Evolutionary conservation across 2,113 vertebrate genomes (phyloP), one percentile per base, ranked within the genome.

Genomic region (Mormyrus iriodes): DNA sequence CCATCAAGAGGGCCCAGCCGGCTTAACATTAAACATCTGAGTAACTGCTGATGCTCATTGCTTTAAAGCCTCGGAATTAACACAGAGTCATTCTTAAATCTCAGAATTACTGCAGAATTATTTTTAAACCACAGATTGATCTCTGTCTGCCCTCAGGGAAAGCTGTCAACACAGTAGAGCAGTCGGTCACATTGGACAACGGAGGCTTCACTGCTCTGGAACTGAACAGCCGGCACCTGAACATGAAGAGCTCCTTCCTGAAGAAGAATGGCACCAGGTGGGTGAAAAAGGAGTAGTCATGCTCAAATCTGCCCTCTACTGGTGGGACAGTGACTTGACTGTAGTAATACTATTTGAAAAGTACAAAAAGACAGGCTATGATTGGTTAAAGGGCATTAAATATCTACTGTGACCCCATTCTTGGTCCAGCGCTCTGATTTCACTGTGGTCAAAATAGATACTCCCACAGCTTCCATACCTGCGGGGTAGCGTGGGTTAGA

Each of bases 261-360:
- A 98, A 98, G 92, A 99, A 98, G 93, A 99, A 98, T 0, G 98
- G 98, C 48, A 97, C 97, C 85, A 97, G 97, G 97, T 99, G 76
- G 51, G 88, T 35, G 21, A 7, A 3, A 15, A 24, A 51, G 9
- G 17, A 69, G 27, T 69, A 13, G 9, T 9, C n/a, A 65, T 65
- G n/a, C n/a, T 69, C 27, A n/a, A 65, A n/a, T 31, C n/a, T 65
- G 61, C 61, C 61, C 10, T 13, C 61, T 12, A 27, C n/a, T 69
- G 61, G 61, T 61, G 24, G 58, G 24, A 8, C 58, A 65, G 58
- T 17, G 13, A 76, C 17, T 79, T 42, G 31, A 19, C 35, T 17
- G 35, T 5, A 49, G 46, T 27, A 85, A 85, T 85, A 49, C 82
- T 48, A 49, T n/a, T 12, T 46, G 82, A n/a, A 79, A 79, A 79